Conservation (phyloP, 2,888 invertebrate species). For the Uloborus plumipes region DNA sequence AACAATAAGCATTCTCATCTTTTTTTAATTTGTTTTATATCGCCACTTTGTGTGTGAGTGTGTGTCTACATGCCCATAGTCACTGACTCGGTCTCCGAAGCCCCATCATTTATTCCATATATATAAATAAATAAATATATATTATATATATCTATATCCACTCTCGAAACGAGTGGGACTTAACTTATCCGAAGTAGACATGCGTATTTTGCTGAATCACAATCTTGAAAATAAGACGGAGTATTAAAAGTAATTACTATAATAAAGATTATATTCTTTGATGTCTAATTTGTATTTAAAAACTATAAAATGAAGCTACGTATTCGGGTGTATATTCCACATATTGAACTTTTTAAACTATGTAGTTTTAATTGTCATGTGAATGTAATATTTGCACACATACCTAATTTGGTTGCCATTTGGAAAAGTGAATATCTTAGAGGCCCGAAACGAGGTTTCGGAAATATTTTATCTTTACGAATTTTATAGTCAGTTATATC, state of each 20-base stretch:
- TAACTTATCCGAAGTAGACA: constrained; percentile 51
- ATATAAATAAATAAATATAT: too few relatives aligned
- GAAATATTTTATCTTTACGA: constrained; percentile 58
- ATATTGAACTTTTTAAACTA: constrained; percentile 56
- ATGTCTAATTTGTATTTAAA: constrained; percentile 64
- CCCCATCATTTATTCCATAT: constrained; percentile 46
- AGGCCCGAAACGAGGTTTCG: constrained; percentile 49
- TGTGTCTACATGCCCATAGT: constrained; percentile 60
- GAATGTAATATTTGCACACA: constrained; percentile 61
- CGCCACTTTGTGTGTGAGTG: constrained; percentile 51
- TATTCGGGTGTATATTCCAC: constrained; percentile 60
- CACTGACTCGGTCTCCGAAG: constrained; percentile 14
- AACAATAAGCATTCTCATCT: constrained; percentile 55
- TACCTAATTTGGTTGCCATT: constrained; percentile 55
- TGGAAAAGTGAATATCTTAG: constrained; percentile 57
- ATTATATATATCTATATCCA: constrained; percentile 14
- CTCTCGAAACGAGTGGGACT: constrained; percentile 32
- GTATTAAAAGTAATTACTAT: constrained; percentile 53
- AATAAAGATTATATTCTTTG: constrained; percentile 64
- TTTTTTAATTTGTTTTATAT: constrained; percentile 53
- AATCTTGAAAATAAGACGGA: constrained; percentile 57
- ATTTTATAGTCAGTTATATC: constrained; percentile 64
- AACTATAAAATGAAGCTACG: constrained; percentile 55
- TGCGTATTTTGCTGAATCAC: constrained; percentile 64
- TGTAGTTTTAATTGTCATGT: constrained; percentile 64